Evolutionary conservation across 2,113 vertebrate genomes (phyloP).

Genomic region (Platichthys flesus): DNA sequence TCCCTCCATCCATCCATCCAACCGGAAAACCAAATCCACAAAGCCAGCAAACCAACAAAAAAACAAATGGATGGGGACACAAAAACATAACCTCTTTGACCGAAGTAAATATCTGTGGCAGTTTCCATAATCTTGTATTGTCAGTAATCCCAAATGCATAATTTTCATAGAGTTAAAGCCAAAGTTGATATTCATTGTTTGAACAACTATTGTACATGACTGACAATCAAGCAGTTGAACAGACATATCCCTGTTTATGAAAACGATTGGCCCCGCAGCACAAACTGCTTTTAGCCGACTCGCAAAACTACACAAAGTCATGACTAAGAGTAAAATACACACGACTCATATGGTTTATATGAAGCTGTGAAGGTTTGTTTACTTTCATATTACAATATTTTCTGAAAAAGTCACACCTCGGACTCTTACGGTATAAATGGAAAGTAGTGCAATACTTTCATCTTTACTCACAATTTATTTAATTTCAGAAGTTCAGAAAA

Average conservation of each 20-base stretch:
- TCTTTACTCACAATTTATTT: background rate
- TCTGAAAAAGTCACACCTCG: background rate
- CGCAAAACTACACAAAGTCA: background rate
- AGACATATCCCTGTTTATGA: background rate
- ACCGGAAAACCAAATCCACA: no score
- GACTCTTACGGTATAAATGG: background rate
- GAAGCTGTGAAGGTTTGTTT: conserved; percentile 8
- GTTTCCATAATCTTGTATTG: background rate
- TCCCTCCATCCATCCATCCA: no score
- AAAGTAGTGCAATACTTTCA: background rate
- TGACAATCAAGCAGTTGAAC: background rate
- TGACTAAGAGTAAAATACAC: background rate
- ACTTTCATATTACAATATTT: background rate
- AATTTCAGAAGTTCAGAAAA: background rate
- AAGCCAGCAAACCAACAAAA: no score
- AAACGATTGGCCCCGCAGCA: background rate
- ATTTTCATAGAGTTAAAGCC: background rate
- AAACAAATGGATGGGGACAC: no score
- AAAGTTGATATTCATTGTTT: background rate
- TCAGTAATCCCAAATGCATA: background rate
- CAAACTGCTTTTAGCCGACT: background rate
- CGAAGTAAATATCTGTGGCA: no score
- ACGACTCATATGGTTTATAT: background rate
- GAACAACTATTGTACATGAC: background rate
- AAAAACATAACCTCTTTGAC: no score